Evolutionary conservation across 2,888 invertebrate species (phyloP).

Genomic region (Zaprionus lineosus): DNA sequence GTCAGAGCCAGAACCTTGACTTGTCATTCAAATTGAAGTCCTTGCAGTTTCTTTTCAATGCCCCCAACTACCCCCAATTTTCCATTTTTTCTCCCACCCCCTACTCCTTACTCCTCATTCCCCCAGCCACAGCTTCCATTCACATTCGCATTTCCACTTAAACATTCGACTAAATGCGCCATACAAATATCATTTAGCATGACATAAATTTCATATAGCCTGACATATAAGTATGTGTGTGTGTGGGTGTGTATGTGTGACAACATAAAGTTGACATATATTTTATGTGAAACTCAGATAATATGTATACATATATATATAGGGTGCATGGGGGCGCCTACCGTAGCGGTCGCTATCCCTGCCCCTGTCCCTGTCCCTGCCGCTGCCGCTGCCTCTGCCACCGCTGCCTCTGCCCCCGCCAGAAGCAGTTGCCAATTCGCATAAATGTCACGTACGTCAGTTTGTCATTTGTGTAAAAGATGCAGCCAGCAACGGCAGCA

Average conservation of each 20-base stretch:
- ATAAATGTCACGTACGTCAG: slow-evolving; percentile 82
- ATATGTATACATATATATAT: slow-evolving; percentile 5
- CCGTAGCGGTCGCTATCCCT: slow-evolving; percentile 22
- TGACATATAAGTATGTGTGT: slow-evolving; percentile 20
- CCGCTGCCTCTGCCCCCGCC: background rate
- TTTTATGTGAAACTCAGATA: slow-evolving; percentile 48
- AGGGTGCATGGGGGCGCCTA: slow-evolving; percentile 45
- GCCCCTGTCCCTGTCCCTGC: background rate
- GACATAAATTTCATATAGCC: slow-evolving; percentile 61
- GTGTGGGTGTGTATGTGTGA: background rate
- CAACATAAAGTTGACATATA: slow-evolving; percentile 62
- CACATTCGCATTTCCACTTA: slow-evolving; percentile 43
- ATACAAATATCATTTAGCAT: slow-evolving; percentile 72
- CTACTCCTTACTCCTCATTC: background rate
- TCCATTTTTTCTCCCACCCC: background rate
- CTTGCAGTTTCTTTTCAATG: slow-evolving; percentile 47
- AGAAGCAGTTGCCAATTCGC: slow-evolving; percentile 77
- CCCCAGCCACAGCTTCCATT: slow-evolving; percentile 16
- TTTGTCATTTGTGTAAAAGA: slow-evolving; percentile 76
- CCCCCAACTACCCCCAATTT: background rate
- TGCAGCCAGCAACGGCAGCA: slow-evolving; percentile 46
- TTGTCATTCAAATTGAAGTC: slow-evolving; percentile 54
- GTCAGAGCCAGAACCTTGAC: slow-evolving; percentile 68
- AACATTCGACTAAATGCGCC: slow-evolving; percentile 62
- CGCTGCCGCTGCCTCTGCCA: slow-evolving; percentile 2